These are phyloP conservation scores for Mesoclemmys tuberculata DNA, from an alignment of 2,113 vertebrate species.

Conservation along the genomic window DNA sequence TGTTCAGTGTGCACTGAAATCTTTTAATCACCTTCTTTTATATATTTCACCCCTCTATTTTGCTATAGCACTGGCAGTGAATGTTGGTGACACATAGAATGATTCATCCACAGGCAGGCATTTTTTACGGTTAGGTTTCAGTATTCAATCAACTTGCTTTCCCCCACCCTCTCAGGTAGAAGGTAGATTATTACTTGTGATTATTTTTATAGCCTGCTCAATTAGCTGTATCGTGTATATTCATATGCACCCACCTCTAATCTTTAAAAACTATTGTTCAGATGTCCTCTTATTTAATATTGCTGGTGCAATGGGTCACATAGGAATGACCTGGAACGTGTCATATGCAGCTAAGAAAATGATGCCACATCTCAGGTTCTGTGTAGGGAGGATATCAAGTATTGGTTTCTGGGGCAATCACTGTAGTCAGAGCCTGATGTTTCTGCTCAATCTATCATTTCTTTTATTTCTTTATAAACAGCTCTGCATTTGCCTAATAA, in stretches of 20 bases:
- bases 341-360: background rate
- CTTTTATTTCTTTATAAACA: conserved; percentile 48
- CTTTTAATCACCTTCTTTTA: conserved; percentile 9
- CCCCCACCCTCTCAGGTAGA: background rate
- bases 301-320: background rate
- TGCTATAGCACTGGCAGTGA: background rate
- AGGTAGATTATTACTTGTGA: background rate
- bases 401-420: background rate
- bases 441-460: conserved; percentile 13
- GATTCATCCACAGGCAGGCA: background rate
- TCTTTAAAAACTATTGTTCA: background rate
- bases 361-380: background rate
- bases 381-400: background rate
- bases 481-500: conserved; percentile 43
- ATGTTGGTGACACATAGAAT: background rate
- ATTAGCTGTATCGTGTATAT: background rate
- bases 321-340: background rate
- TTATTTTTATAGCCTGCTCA: background rate
- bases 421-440: background rate
- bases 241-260: background rate
- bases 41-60: conserved; percentile 22
- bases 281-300: background rate
- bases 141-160: background rate
- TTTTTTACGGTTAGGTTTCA: conserved; percentile 20
- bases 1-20: background rate